Evolutionary conservation across 2,113 vertebrate species (phyloP), one percentile per base, ranked within the genome.

Genomic region (Thamnaconus septentrionalis): DNA sequence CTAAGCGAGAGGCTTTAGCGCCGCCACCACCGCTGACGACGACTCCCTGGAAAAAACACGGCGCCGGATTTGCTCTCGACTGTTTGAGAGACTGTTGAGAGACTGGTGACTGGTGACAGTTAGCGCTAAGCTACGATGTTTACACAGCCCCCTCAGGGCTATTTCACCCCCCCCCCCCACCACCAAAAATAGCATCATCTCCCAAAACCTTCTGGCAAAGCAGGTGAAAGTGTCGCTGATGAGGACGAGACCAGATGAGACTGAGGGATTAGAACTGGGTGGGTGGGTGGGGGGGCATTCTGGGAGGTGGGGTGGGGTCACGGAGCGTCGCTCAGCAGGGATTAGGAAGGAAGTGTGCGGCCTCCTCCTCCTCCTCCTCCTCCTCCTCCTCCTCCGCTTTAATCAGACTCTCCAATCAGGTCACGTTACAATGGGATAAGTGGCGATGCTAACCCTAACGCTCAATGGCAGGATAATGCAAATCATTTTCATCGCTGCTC

Each of bases 381-480:
- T 90, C 81, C 55, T 76, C 85, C 83, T 79, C 81, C 78, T 87
- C 18, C 18, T 90, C 81, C 55, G 75, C 88, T 89, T 89, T 90
- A 91, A 91, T 91, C 86, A 89, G 86, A 89, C 73, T 78, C 83
- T 79, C 84, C 84, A 90, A 89, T 91, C 81, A 89, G 83, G 85
- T 80, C 87, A 89, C 82, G 90, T 88, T 85, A 88, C 82, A 87
- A 84, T 79, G 64, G 78, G 77, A 81, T 82, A 80, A 85, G 77
- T 82, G 75, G 84, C 64, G 73, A 66, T 78, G 71, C 77, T 84
- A 80, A 83, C 70, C 76, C 70, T 73, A 12, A 59, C 48, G 79
- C 64, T 66, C 63, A 65, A 81, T 60, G 49, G 42, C 3, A 59
- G 47, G 42, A 64, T 31, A 78, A 58, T 58, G 50, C 51, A 57